Conservation (phyloP, 1,140 invertebrate species). For the Drosophila bocki region DNA sequence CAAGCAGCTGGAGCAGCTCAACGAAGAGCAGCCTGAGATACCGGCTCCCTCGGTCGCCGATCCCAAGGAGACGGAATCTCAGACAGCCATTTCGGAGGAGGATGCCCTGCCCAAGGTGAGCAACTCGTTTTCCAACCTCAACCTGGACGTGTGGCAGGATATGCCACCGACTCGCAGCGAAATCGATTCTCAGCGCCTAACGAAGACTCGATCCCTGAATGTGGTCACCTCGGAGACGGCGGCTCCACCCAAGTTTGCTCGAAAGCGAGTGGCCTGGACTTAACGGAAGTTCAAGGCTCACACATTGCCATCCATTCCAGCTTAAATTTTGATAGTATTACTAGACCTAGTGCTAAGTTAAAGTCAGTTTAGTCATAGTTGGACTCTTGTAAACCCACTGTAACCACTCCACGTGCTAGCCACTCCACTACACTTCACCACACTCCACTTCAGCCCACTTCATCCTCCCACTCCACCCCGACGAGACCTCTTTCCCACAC, state of each 20-base stretch:
- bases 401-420: neutral
- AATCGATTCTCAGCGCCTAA: slow-evolving; percentile 47
- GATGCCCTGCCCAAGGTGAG: slow-evolving; percentile 50
- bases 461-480: neutral
- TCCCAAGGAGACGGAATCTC: slow-evolving; percentile 1
- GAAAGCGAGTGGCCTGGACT: slow-evolving; percentile 79
- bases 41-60: neutral
- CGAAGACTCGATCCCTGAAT: slow-evolving; percentile 65
- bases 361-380: slow-evolving; percentile 35
- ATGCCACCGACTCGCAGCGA: slow-evolving; percentile 52
- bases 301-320: slow-evolving; percentile 6
- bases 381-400: neutral
- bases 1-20: slow-evolving; percentile 82
- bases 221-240: slow-evolving; percentile 68
- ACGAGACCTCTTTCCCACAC: neutral
- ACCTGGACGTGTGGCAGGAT: slow-evolving; percentile 74
- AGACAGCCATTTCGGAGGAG: neutral
- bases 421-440: neutral
- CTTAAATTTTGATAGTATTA: slow-evolving; percentile 65
- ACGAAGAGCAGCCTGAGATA: slow-evolving; percentile 55
- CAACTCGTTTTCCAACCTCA: slow-evolving; percentile 72
- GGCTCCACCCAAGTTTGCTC: slow-evolving; percentile 70
- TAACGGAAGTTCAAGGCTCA: slow-evolving; percentile 4
- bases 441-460: neutral
- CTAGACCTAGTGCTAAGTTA: slow-evolving; percentile 23